Evolutionary conservation across 1,140 invertebrate genomes (phyloP).

Genomic region (Andricus grossulariae): DNA sequence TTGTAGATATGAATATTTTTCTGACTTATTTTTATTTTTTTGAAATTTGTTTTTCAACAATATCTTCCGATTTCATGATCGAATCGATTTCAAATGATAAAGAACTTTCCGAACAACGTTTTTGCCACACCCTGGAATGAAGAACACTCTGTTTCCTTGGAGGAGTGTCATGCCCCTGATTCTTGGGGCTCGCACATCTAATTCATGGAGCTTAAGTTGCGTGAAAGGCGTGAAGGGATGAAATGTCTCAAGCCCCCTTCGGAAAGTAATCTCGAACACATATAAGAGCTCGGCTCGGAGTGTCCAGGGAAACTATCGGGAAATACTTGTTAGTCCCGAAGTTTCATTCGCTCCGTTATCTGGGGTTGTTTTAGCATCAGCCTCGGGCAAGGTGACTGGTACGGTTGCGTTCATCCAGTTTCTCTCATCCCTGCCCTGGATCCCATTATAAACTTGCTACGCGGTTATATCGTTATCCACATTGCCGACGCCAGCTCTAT

Average conservation of each 20-base stretch:
- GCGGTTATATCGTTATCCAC: slow-evolving; percentile 26
- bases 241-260: slow-evolving; percentile 9
- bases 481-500: slow-evolving; percentile 3
- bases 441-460: slow-evolving; percentile 23
- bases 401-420: slow-evolving; percentile 19
- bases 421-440: slow-evolving; percentile 11
- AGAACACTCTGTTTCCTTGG: not conserved
- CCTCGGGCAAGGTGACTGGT: slow-evolving; percentile 15
- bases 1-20: too few species aligned
- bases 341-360: slow-evolving; percentile 21
- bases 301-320: slow-evolving; percentile 17
- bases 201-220: not conserved
- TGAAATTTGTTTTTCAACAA: too few species aligned
- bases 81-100: too few species aligned
- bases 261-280: not conserved
- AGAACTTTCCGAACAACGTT: too few species aligned
- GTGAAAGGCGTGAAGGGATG: not conserved
- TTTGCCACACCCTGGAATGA: too few species aligned
- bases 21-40: too few species aligned
- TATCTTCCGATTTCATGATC: too few species aligned
- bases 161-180: not conserved
- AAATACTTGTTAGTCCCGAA: slow-evolving; percentile 21
- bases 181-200: not conserved
- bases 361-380: slow-evolving; percentile 24
- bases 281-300: not conserved